Base-by-base conservation (phyloP, 2,888 invertebrate species). In the Thymelicus acteon region DNA sequence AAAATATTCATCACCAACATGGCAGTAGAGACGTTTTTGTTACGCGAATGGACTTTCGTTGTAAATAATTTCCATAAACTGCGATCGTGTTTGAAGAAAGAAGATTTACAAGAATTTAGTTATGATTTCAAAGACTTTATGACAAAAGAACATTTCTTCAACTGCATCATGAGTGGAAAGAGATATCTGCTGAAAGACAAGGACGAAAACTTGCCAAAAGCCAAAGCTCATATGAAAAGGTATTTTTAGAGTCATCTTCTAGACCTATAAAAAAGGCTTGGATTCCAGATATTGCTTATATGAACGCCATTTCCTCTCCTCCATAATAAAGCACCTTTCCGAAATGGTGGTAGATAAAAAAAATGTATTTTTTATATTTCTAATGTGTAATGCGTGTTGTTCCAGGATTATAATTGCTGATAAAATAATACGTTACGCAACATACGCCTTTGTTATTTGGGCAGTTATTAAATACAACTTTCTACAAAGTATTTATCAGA, bases 131-230 rank as follows among this genome's bases (percentile, higher is more conserved):
- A 87, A 0, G 95, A 89, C 73, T 95, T 95, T 75, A 79, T 73
- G 72, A 87, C 94, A 24, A 95, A 95, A 31, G 97, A 97, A 0
- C 60, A 57, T 12, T 57, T 57, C 12, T 13, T 13, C 2, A 13
- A 5, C 31, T 57, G 57, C 15, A 2, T 37, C 31, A n/a, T 31
- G 57, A 37, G 2, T 15, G 95, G 95, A 0, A 95, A 96, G 72
- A 89, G 88, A 72, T 97, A 95, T 81, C 86, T 97, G 37, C 82
- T 97, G 60, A 95, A 96, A 19, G 97, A 97, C 76, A 95, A 94
- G 48, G 92, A 95, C 61, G 91, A 93, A 40, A 60, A 60, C 40
- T 15, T 60, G 7, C n/a, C n/a, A 0, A 39, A 40, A 2, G 39
- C 60, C 8, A 60, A 40, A 60, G 40, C 60, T 8, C 60, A 37